Percentiles rank a stretch among this genome's conserved stretches.
Conservation (phyloP, 1,140 invertebrate genomes). For the Leucophenga varia region DNA sequence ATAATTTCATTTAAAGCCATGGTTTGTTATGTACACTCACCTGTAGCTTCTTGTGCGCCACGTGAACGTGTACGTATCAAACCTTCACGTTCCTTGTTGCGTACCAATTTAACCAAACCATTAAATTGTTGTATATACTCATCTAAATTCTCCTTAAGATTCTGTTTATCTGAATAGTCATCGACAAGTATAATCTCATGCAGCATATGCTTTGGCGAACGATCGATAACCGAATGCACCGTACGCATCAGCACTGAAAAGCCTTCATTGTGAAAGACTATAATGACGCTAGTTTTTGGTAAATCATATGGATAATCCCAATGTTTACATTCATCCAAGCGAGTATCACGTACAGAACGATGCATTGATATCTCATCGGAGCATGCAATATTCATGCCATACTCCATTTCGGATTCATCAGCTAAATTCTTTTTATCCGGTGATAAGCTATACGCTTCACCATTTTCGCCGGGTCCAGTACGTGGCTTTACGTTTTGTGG, state of each 20-base stretch:
- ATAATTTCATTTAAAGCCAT: too few relatives aligned
- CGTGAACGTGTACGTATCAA: conserved; percentile 88
- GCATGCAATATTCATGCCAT: conserved; percentile 96
- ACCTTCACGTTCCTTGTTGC: conserved; percentile 86
- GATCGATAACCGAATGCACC: conserved; percentile 94
- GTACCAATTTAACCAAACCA: conserved; percentile 84
- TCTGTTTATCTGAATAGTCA: conserved; percentile 95
- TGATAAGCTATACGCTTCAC: conserved; percentile 55
- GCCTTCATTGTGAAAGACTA: conserved; percentile 99
- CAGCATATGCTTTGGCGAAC: conserved; percentile 85
- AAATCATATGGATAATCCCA: conserved; percentile 93
- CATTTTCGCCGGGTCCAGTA: conserved; percentile 81
- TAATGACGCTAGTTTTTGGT: conserved; percentile 90
- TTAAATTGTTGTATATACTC: conserved; percentile 85
- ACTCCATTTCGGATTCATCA: conserved; percentile 76
- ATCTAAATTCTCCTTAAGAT: conserved; percentile 85
- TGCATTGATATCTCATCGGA: conserved; percentile 88
- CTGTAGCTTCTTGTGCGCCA: conserved; percentile 89
- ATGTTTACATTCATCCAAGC: conserved; percentile 88
- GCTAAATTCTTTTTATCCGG: conserved; percentile 68
- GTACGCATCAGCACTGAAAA: conserved; percentile 93
- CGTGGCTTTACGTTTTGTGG: conserved; percentile 62
- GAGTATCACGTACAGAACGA: conserved; percentile 82
- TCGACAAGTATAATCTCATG: conserved; percentile 98
- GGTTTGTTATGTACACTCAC: conserved; percentile 44